Base-by-base conservation (phyloP, 2,888 invertebrate genomes). In the Onthophagus sagittarius region DNA sequence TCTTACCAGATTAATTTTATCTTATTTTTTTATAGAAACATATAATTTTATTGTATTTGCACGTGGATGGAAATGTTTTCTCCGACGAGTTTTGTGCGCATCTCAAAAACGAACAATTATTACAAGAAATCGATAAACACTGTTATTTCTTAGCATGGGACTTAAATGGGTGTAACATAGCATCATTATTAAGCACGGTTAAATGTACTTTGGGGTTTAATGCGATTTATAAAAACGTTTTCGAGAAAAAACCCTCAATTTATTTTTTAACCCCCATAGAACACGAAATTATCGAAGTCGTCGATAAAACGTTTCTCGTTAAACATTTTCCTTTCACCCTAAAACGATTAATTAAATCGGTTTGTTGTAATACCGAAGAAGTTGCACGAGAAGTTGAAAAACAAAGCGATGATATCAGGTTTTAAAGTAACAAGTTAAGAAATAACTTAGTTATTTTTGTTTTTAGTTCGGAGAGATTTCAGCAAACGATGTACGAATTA, bases 401-500 rank as follows among this genome's bases (percentile, higher is more conserved):
- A n/a, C 15, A 67, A 67, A 67, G 32, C 23, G 67, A 67, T 31
- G 67, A 15, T 15, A 67, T 67, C 4, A 67, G 67, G 67, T 67
- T 72, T 71, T 76, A 76, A 23, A 23, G 1, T 14, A 78, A 74
- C 67, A 76, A 79, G 69, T 76, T 7, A 13, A 23, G 7, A 69
- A 32, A 15, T 69, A 15, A 14, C 6, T 64, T 13, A 72, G 15
- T 32, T 67, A 5, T 63, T 32, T 72, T 69, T 67, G 9, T 64
- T 75, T 78, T 76, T 70, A 80, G 80, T 69, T 79, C 83, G 0
- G 72, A 73, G 69, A 77, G 79, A 71, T 83, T 88, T 80, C 90
- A 90, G 77, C 88, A 88, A 78, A 85, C 88, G 74, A 89, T 89
- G 84, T 88, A 85, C 80, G 88, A 90, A 81, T 87, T 87, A 79